A percentile compares a stretch with the other conserved stretches of the same genome.
Evolutionary conservation across 2,888 invertebrate genomes (phyloP).

Genomic region (Leptopilina myrica): DNA sequence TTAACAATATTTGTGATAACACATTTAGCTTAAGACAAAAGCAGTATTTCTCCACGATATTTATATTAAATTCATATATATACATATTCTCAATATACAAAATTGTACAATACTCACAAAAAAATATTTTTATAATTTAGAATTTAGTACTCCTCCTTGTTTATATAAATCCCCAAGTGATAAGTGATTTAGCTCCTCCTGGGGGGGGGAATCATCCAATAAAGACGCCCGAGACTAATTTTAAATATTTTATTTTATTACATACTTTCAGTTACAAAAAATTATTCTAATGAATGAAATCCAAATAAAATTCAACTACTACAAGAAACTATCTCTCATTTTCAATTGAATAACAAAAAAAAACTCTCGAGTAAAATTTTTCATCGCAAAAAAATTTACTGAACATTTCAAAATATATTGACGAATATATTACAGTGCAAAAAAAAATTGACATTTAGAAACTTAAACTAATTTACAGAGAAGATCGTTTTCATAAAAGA

Average conservation of each 20-base stretch:
- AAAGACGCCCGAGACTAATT: not conserved
- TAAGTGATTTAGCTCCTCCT: slow-evolving; percentile 23
- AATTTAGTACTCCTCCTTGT: not conserved
- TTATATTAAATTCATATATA: not conserved
- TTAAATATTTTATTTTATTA: slow-evolving; percentile 32
- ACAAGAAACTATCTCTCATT: slow-evolving; percentile 5
- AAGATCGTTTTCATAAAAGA: not conserved
- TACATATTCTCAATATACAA: not conserved
- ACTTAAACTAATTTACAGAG: not conserved
- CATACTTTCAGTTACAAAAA: slow-evolving; percentile 23
- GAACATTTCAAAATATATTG: slow-evolving; percentile 1
- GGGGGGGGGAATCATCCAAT: not conserved
- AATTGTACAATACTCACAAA: not conserved
- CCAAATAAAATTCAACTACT: not conserved
- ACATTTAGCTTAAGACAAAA: slow-evolving; percentile 18
- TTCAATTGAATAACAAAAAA: too few species aligned
- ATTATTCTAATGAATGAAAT: slow-evolving; percentile 8
- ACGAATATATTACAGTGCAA: slow-evolving; percentile 12
- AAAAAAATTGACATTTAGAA: not conserved
- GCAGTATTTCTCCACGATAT: slow-evolving; percentile 21
- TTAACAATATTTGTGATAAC: slow-evolving; percentile 22
- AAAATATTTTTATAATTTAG: not conserved
- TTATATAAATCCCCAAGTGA: slow-evolving; percentile 6
- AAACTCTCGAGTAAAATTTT: not conserved
- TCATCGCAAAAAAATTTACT: not conserved